These are phyloP conservation scores for Trematocara stigmaticum DNA, from an alignment of 2,113 vertebrate genomes.

Conservation along the genomic window DNA sequence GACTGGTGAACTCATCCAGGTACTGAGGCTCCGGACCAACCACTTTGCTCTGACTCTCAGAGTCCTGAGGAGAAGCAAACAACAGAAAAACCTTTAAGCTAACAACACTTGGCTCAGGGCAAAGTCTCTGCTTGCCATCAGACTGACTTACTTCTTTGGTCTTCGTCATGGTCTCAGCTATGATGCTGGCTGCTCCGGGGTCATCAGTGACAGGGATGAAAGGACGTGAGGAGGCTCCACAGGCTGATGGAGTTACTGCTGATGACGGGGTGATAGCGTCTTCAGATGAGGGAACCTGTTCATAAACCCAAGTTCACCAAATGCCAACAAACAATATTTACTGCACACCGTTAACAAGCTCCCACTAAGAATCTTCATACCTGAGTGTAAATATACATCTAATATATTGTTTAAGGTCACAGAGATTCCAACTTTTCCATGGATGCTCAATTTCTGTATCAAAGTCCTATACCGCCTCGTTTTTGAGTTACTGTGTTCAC, in stretches of 20 bases:
- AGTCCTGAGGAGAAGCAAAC: conserved; percentile 74
- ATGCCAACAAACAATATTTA: background rate
- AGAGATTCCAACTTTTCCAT: background rate
- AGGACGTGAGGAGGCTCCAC: conserved; percentile 87
- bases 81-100: background rate
- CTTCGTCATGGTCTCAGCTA: conserved; percentile 98
- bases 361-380: background rate
- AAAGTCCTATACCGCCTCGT: rapidly evolving
- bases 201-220: conserved; percentile 98
- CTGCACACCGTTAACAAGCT: rapidly evolving
- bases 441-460: background rate
- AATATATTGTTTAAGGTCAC: background rate
- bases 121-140: background rate
- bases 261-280: conserved; percentile 88
- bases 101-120: background rate
- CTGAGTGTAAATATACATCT: background rate
- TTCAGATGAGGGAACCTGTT: conserved; percentile 83
- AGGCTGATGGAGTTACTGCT: conserved; percentile 89
- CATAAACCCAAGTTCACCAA: conserved; percentile 1
- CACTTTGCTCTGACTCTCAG: conserved; percentile 87
- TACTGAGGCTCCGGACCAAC: conserved; percentile 90
- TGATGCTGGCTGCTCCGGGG: conserved; percentile 96
- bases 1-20: conserved; percentile 92
- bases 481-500: background rate
- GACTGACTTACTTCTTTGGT: conserved; percentile 82